phyloP scores from a whole-genome alignment of 2,113 vertebrate species.

The Oreochromis aureus region DNA sequence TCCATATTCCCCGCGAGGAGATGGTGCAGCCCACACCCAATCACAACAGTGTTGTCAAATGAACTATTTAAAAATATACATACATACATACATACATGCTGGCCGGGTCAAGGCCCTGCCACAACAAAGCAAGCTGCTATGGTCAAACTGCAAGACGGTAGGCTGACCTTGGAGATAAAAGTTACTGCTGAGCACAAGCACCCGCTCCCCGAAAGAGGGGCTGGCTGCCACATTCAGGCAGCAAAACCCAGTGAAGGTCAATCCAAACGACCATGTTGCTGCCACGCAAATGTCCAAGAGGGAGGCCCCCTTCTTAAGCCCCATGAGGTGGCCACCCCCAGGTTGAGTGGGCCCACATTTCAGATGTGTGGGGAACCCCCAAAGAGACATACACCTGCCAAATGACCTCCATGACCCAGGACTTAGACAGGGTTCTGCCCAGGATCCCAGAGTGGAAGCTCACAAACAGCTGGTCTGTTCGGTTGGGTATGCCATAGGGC shows the following conservation, averaged over 20 bases:
- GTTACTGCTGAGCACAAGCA: background rate
- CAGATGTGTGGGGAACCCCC: background rate
- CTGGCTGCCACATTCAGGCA: background rate
- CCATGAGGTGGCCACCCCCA: background rate
- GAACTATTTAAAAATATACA: background rate
- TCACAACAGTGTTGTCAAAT: background rate
- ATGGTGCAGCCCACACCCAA: background rate
- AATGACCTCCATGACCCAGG: background rate
- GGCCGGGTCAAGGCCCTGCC: background rate
- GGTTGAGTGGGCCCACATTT: background rate
- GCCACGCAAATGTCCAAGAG: background rate
- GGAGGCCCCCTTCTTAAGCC: background rate
- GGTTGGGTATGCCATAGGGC: background rate
- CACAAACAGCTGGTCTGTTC: background rate
- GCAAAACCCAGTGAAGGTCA: background rate
- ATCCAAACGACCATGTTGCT: background rate
- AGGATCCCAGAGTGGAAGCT: background rate
- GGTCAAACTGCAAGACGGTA: background rate
- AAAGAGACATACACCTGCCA: background rate
- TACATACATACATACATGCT: background rate
- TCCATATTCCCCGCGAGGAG: background rate
- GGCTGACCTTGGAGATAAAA: background rate
- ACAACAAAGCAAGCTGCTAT: background rate
- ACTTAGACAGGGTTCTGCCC: background rate
- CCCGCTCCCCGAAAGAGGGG: background rate